Percentiles rank a stretch among this genome's conserved stretches.
Evolutionary conservation across 2,797 vertebrate species (phyloP).

Genomic region (Poeciliopsis infans): DNA sequence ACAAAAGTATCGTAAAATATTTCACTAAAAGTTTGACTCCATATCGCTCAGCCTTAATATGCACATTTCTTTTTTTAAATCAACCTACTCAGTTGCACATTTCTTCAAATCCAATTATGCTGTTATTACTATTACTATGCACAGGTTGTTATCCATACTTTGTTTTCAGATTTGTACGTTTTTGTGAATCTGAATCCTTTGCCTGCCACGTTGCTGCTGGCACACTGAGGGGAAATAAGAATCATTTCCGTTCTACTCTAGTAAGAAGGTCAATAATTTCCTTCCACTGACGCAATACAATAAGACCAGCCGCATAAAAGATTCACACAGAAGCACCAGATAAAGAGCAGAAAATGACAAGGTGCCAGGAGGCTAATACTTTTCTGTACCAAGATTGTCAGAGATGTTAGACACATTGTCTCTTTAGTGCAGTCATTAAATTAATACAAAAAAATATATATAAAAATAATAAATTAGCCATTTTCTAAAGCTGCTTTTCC

Average conservation of each 20-base stretch:
- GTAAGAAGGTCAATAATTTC: constrained; percentile 2
- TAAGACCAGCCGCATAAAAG: constrained; percentile 26
- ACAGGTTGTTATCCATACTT: not conserved
- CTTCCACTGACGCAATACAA: constrained; percentile 7
- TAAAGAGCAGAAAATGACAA: constrained; percentile 18
- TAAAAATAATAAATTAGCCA: not conserved
- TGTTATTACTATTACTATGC: not conserved
- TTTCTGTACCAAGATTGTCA: not conserved
- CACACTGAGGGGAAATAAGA: not conserved
- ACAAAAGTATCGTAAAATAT: too few relatives aligned
- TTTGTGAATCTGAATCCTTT: not conserved
- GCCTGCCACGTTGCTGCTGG: not conserved
- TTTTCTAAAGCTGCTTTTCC: not conserved
- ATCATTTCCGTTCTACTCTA: not conserved
- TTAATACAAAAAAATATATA: not conserved
- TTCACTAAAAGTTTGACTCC: too few relatives aligned
- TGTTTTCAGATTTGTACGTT: not conserved
- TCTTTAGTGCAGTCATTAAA: not conserved
- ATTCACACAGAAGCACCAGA: not conserved
- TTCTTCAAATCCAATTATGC: not conserved
- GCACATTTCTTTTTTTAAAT: not conserved
- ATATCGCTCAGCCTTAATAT: too few relatives aligned
- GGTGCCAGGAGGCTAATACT: constrained; percentile 3
- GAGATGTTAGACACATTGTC: not conserved
- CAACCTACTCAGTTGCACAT: not conserved